Evolutionary conservation across 1,140 invertebrate species (phyloP).

Genomic region (Zaprionus taronus): DNA sequence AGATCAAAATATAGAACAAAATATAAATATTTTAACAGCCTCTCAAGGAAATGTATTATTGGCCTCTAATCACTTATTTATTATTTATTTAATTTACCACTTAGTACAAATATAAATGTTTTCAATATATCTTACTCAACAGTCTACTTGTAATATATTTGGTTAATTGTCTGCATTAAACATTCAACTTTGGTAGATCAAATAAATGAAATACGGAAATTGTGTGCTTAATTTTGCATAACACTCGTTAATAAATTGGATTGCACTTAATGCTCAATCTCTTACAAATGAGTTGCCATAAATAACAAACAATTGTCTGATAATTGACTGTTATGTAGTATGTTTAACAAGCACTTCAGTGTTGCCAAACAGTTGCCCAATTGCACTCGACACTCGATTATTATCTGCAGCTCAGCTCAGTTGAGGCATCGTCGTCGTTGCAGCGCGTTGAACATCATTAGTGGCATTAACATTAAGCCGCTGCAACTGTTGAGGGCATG

Average conservation of each 20-base stretch:
- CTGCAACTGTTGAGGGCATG: slow-evolving; percentile 9
- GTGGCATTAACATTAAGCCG: slow-evolving; percentile 19
- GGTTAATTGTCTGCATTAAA: background rate
- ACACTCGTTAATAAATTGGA: background rate
- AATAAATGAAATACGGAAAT: background rate
- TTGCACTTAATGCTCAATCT: slow-evolving; percentile 1
- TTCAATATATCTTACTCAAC: background rate
- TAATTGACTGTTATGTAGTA: slow-evolving; percentile 11
- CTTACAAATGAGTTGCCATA: slow-evolving; percentile 13
- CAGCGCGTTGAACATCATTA: slow-evolving; percentile 3
- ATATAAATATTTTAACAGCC: too few relatives aligned
- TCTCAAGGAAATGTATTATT: too few relatives aligned
- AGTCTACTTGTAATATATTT: background rate
- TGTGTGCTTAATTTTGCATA: background rate
- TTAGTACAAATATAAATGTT: background rate
- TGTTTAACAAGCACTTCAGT: slow-evolving; percentile 11
- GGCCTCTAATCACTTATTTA: too few relatives aligned
- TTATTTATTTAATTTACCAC: too few relatives aligned
- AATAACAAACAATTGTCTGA: slow-evolving; percentile 18
- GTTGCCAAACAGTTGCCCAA: slow-evolving; percentile 5
- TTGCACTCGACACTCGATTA: slow-evolving; percentile 15
- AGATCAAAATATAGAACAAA: background rate
- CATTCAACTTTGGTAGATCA: background rate
- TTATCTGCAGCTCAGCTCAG: slow-evolving; percentile 16
- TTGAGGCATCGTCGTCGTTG: background rate